phyloP scores from a whole-genome alignment of 2,888 invertebrate species.

The Nemoura dubitans region DNA sequence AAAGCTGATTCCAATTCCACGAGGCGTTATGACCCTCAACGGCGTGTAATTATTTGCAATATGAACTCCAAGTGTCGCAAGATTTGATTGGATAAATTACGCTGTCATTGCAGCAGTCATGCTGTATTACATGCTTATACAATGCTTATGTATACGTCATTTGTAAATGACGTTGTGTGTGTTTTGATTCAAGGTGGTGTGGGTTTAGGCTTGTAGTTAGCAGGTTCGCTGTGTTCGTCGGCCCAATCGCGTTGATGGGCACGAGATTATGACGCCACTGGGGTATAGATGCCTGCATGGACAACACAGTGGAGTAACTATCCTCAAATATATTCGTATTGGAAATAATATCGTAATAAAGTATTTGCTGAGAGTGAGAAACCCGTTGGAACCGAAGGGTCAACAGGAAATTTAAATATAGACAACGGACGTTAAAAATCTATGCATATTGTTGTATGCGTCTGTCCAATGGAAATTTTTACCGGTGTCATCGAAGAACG shows the following conservation, averaged over 20 bases:
- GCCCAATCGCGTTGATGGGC: neutral
- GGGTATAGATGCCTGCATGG: too few species aligned
- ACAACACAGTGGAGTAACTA: neutral
- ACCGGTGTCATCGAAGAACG: slow-evolving; percentile 16
- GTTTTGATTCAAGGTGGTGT: neutral
- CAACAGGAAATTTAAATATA: slow-evolving; percentile 15
- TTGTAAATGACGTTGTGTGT: neutral
- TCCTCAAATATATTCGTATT: neutral
- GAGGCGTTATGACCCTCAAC: slow-evolving; percentile 23
- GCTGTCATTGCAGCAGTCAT: neutral
- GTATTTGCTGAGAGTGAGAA: neutral
- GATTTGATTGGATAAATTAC: slow-evolving; percentile 26
- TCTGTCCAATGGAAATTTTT: neutral
- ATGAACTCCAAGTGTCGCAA: slow-evolving; percentile 29
- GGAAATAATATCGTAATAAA: too few species aligned
- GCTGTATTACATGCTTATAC: slow-evolving; percentile 12
- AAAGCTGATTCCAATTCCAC: neutral
- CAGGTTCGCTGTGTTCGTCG: neutral
- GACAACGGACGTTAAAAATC: neutral
- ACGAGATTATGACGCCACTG: neutral
- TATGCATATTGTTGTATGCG: neutral
- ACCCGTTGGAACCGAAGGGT: neutral
- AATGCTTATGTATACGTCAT: neutral
- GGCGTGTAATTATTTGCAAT: slow-evolving; percentile 34
- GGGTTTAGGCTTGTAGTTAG: neutral